A percentile compares a stretch with the other conserved stretches of the same genome.
These are phyloP conservation scores for Tokudaia muenninki DNA, from an alignment of 2,797 vertebrate species.

Conservation along the genomic window DNA sequence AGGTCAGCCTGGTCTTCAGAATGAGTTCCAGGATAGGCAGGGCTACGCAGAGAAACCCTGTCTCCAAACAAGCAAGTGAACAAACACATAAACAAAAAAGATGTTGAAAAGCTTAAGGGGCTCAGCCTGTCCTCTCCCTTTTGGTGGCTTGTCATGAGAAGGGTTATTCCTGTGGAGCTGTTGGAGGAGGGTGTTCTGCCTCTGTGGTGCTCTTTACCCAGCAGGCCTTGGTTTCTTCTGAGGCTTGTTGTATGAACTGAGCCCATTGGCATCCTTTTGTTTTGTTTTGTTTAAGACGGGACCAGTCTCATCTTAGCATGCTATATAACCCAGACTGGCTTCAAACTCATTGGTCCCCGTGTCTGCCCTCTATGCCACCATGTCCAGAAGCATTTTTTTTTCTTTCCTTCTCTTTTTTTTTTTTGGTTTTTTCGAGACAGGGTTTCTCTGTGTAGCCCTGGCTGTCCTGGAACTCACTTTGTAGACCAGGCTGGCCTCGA, in stretches of 20 bases:
- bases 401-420: background rate
- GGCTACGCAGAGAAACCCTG: background rate
- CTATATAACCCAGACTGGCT: background rate
- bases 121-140: background rate
- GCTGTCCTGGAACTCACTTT: no score
- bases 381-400: background rate
- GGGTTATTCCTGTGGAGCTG: background rate
- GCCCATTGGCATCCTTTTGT: background rate
- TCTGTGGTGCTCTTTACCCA: background rate
- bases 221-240: background rate
- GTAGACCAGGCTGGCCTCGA: no score
- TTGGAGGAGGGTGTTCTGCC: background rate
- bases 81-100: background rate
- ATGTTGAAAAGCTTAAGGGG: background rate
- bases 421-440: no score
- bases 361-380: background rate
- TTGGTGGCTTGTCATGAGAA: background rate
- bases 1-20: background rate
- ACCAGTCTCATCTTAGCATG: background rate
- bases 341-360: background rate
- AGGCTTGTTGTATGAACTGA: background rate
- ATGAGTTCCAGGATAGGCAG: background rate
- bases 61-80: background rate
- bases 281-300: background rate
- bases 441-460: no score